Percentiles rank a stretch among this genome's conserved stretches.
Conservation (phyloP, 2,113 vertebrate genomes). For the Oncorhynchus masou region DNA sequence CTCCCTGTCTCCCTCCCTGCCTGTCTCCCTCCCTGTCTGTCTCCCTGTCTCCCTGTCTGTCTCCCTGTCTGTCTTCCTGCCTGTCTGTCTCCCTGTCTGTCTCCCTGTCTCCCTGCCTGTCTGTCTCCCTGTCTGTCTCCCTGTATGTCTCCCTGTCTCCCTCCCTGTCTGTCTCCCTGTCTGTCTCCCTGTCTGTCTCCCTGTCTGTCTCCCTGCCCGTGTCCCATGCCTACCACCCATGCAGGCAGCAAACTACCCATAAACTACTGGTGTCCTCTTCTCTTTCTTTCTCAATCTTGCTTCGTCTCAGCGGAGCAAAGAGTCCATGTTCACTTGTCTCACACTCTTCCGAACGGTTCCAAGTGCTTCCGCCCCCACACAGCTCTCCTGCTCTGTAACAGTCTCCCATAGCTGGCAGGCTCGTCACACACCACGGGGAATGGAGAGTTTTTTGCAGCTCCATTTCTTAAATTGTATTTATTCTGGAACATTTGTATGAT, state of each 20-base stretch:
- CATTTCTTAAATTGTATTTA: conserved; percentile 21
- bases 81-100: too few species aligned
- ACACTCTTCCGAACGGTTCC: conserved; percentile 19
- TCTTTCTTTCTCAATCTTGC: conserved; percentile 23
- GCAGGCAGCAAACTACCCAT: not conserved
- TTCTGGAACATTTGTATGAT: conserved; percentile 24
- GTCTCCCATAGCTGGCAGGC: conserved; percentile 37
- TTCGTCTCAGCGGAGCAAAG: not conserved
- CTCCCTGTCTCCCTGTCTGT: too few species aligned
- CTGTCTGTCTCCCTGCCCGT: not conserved
- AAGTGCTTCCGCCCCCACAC: conserved; percentile 31
- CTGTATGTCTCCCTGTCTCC: not conserved
- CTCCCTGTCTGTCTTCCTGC: too few species aligned
- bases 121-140: too few species aligned
- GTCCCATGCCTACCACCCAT: not conserved
- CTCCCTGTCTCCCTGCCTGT: too few species aligned
- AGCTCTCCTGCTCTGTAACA: conserved; percentile 22
- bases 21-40: too few species aligned
- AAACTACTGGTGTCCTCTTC: not conserved
- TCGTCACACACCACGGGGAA: conserved; percentile 15
- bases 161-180: not conserved
- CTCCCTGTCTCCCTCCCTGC: too few species aligned
- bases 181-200: not conserved
- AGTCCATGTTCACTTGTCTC: conserved; percentile 34
- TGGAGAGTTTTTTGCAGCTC: conserved; percentile 3